Conservation (phyloP, 2,113 vertebrate genomes). For the Symphodus melops region DNA sequence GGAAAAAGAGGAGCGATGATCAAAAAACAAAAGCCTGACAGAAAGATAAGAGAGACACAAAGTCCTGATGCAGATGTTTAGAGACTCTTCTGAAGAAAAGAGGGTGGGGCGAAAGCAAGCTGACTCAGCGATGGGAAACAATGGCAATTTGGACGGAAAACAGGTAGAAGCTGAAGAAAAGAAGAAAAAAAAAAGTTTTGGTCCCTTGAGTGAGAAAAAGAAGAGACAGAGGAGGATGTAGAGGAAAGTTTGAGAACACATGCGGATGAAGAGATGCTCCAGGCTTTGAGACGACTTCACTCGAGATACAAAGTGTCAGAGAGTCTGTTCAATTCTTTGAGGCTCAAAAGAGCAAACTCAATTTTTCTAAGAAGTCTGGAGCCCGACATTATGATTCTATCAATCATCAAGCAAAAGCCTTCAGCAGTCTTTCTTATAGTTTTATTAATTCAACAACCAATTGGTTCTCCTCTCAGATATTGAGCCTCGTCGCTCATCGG, state of each 20-base stretch:
- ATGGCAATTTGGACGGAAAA: slow-evolving; percentile 33
- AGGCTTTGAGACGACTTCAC: slow-evolving; percentile 19
- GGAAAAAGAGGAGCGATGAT: slow-evolving; percentile 73
- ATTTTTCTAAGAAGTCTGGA: slow-evolving; percentile 17
- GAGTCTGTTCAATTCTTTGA: slow-evolving; percentile 20
- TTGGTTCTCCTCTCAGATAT: slow-evolving; percentile 54
- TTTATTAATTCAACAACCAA: slow-evolving; percentile 36
- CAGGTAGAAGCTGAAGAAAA: slow-evolving; percentile 39
- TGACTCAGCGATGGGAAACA: slow-evolving; percentile 63
- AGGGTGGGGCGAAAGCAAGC: slow-evolving; percentile 46
- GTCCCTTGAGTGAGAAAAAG: slow-evolving; percentile 23
- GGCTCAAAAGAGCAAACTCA: slow-evolving; percentile 43
- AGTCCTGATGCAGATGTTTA: slow-evolving; percentile 69
- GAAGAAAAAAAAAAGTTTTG: slow-evolving; percentile 19
- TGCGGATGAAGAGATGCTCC: slow-evolving; percentile 17
- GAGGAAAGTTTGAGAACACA: slow-evolving; percentile 3
- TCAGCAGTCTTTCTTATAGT: slow-evolving; percentile 25
- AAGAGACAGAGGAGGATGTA: neutral
- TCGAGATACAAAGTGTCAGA: slow-evolving; percentile 24
- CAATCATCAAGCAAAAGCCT: slow-evolving; percentile 39
- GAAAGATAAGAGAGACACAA: slow-evolving; percentile 72
- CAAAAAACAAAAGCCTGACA: slow-evolving; percentile 79
- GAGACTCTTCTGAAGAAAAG: slow-evolving; percentile 55
- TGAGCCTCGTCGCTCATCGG: slow-evolving; percentile 41
- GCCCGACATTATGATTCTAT: slow-evolving; percentile 38